Evolutionary conservation across 2,113 vertebrate species (phyloP).

Genomic region (Pandion haliaetus): DNA sequence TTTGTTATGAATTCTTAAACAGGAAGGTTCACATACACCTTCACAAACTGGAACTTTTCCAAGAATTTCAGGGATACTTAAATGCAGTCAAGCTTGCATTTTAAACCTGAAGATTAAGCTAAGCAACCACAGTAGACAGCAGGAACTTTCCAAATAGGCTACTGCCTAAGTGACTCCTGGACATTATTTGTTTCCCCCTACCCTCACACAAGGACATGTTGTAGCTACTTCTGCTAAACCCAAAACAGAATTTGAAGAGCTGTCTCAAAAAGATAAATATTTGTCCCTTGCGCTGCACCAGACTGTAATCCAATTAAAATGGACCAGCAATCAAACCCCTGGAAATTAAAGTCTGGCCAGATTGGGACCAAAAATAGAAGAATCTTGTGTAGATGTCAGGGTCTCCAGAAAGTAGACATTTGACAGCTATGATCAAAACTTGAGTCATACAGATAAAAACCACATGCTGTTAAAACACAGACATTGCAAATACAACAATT

Average conservation of each 20-base stretch:
- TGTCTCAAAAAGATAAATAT: background rate
- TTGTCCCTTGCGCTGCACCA: background rate
- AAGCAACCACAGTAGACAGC: background rate
- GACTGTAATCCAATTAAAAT: background rate
- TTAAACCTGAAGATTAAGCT: background rate
- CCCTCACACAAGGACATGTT: rapidly evolving
- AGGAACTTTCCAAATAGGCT: background rate
- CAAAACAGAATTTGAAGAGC: background rate
- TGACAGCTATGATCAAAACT: background rate
- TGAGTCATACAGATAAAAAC: background rate
- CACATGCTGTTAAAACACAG: background rate
- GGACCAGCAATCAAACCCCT: background rate
- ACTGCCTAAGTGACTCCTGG: background rate
- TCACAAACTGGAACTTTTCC: background rate
- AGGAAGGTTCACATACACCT: background rate
- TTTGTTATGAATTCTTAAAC: background rate
- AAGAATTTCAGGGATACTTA: background rate
- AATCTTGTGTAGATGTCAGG: background rate
- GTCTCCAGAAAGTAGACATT: background rate
- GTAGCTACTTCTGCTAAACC: background rate
- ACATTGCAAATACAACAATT: background rate
- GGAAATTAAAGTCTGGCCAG: background rate
- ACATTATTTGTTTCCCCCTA: background rate
- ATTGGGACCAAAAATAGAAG: background rate
- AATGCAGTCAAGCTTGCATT: background rate